These are phyloP conservation scores for Tuta absoluta DNA, from an alignment of 2,888 invertebrate species.

Conservation along the genomic window DNA sequence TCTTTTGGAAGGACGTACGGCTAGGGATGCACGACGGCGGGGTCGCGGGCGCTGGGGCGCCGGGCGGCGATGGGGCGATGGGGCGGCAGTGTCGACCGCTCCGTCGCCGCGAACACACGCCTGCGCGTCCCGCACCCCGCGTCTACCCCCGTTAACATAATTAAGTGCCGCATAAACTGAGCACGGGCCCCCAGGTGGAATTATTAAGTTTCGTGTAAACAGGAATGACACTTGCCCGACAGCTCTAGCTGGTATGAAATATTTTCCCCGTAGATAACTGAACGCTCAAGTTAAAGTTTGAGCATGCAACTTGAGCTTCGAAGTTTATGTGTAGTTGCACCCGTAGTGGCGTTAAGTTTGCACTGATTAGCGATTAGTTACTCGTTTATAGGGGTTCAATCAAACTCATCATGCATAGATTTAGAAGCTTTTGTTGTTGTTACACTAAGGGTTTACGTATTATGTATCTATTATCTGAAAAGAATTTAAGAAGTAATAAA, in stretches of 20 bases:
- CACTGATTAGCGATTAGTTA: constrained; percentile 23
- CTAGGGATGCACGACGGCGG: constrained; percentile 41
- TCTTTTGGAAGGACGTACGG: constrained; percentile 52
- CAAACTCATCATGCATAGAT: constrained; percentile 2
- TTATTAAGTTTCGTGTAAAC: constrained; percentile 44
- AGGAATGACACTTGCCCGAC: constrained; percentile 52
- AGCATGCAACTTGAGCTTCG: constrained; percentile 28
- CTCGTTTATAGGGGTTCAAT: constrained; percentile 11
- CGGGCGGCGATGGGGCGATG: constrained; percentile 50
- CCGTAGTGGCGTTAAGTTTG: constrained; percentile 22
- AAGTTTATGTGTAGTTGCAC: constrained; percentile 28
- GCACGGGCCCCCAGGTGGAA: constrained; percentile 49
- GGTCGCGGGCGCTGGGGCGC: constrained; percentile 49
- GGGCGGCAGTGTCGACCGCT: constrained; percentile 69
- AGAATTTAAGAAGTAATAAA: not conserved
- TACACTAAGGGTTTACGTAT: not conserved
- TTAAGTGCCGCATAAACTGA: constrained; percentile 73
- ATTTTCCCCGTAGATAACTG: constrained; percentile 39
- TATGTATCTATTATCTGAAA: not conserved
- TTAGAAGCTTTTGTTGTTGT: constrained; percentile 13
- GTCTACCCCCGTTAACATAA: constrained; percentile 61
- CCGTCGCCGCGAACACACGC: constrained; percentile 71
- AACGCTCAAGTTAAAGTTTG: constrained; percentile 26
- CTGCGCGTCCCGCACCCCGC: constrained; percentile 44
- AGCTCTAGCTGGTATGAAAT: constrained; percentile 60